Evolutionary conservation across 2,113 vertebrate genomes (phyloP).

Genomic region (Coptodon bakossiorum): DNA sequence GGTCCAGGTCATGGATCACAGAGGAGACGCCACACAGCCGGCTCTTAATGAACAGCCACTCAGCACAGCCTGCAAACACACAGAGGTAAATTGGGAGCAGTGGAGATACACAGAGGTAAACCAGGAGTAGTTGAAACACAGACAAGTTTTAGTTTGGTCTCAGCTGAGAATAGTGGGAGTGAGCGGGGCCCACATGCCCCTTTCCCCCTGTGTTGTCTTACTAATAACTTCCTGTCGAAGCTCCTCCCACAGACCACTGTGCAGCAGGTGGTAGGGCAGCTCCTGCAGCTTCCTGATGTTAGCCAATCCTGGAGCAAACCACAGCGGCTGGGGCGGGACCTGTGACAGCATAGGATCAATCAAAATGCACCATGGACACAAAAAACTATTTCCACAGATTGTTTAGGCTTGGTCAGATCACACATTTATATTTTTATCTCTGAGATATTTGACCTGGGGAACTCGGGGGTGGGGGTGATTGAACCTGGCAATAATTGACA

Average conservation of each 20-base stretch:
- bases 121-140: not conserved
- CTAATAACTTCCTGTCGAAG: constrained; percentile 74
- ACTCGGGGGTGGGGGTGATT: not conserved
- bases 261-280: constrained; percentile 73
- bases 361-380: not conserved
- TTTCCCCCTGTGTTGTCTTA: constrained; percentile 25
- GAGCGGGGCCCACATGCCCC: not conserved
- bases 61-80: constrained; percentile 67
- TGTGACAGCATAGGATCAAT: constrained; percentile 31
- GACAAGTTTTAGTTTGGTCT: not conserved
- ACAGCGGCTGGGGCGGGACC: constrained; percentile 78
- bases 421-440: not conserved
- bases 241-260: constrained; percentile 64
- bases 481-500: not conserved
- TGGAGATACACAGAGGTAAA: not conserved
- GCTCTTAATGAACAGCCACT: constrained; percentile 77
- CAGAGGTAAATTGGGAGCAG: not conserved
- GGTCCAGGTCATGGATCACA: constrained; percentile 73
- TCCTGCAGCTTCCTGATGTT: constrained; percentile 78
- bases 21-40: constrained; percentile 61
- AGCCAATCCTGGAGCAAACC: constrained; percentile 70
- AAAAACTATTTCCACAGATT: not conserved
- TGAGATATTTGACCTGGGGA: not conserved
- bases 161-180: not conserved
- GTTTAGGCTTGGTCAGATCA: not conserved